Percentiles rank a stretch among this genome's conserved stretches.
phyloP scores from a whole-genome alignment of 1,140 invertebrate species.

The Drosophila dunni region DNA sequence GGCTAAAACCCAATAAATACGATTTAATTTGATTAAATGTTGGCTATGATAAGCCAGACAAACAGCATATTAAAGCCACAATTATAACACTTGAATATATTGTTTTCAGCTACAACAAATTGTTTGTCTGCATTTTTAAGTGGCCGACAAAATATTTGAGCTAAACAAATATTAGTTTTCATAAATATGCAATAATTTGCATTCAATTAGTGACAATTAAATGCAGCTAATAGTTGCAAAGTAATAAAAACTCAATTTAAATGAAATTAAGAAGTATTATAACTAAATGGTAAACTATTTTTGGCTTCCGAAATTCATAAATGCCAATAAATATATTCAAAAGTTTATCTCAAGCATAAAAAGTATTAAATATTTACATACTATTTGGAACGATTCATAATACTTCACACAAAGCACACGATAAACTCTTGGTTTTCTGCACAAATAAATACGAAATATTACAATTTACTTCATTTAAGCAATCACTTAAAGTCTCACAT shows the following conservation, averaged over 20 bases:
- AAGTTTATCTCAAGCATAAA: too few species aligned
- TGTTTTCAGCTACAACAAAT: neutral
- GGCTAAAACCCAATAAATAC: slow-evolving; percentile 29
- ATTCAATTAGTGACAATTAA: neutral
- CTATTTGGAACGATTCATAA: too few species aligned
- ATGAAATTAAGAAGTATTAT: neutral
- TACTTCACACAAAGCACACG: too few species aligned
- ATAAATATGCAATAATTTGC: slow-evolving; percentile 7
- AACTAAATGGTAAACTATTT: neutral
- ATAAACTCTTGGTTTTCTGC: too few species aligned
- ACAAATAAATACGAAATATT: neutral
- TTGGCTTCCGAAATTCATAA: neutral
- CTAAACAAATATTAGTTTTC: neutral
- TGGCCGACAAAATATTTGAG: slow-evolving; percentile 3
- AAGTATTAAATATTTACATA: too few species aligned
- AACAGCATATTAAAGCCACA: slow-evolving; percentile 26
- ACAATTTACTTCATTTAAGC: neutral
- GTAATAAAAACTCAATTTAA: neutral
- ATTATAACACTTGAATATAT: slow-evolving; percentile 33
- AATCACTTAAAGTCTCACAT: neutral
- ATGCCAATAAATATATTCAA: neutral
- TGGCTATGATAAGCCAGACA: slow-evolving; percentile 30
- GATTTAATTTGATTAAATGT: slow-evolving; percentile 41
- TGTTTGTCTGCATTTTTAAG: slow-evolving; percentile 22
- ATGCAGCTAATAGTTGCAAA: neutral